Evolutionary conservation across 2,888 invertebrate species (phyloP).

Genomic region (Temnothorax unifasciatus): DNA sequence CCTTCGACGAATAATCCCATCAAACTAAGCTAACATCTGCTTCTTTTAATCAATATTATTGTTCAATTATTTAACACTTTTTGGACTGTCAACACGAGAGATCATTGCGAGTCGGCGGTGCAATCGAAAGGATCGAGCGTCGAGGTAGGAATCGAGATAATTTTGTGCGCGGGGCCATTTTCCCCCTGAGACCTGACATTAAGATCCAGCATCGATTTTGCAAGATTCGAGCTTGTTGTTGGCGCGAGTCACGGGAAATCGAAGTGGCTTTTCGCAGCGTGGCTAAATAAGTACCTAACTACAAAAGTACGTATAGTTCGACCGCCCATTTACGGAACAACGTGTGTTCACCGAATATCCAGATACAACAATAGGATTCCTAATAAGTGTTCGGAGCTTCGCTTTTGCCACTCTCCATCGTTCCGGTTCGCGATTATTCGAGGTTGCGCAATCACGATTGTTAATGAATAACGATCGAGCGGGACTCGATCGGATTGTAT

Average conservation of each 20-base stretch:
- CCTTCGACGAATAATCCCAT: neutral
- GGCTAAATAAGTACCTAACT: conserved; percentile 69
- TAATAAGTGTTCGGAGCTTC: conserved; percentile 66
- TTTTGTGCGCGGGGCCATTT: conserved; percentile 40
- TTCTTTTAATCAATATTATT: neutral
- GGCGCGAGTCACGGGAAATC: conserved; percentile 66
- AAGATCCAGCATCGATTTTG: conserved; percentile 54
- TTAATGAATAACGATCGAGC: conserved; percentile 60
- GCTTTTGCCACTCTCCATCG: conserved; percentile 69
- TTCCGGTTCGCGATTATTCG: conserved; percentile 75
- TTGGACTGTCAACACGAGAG: neutral
- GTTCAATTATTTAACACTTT: conserved; percentile 4
- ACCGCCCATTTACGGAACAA: conserved; percentile 79
- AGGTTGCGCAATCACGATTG: conserved; percentile 71
- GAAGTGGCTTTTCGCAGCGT: conserved; percentile 70
- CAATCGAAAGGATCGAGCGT: conserved; percentile 34
- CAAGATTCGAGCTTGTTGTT: conserved; percentile 58
- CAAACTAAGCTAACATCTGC: neutral
- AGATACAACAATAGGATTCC: conserved; percentile 76
- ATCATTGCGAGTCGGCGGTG: conserved; percentile 12
- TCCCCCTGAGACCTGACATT: conserved; percentile 48
- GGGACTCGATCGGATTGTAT: conserved; percentile 3
- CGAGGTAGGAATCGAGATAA: conserved; percentile 36
- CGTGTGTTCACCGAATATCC: conserved; percentile 74
- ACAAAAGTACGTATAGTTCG: conserved; percentile 70